Evolutionary conservation across 2,888 invertebrate species (phyloP).

Genomic region (Orthosia incerta): DNA sequence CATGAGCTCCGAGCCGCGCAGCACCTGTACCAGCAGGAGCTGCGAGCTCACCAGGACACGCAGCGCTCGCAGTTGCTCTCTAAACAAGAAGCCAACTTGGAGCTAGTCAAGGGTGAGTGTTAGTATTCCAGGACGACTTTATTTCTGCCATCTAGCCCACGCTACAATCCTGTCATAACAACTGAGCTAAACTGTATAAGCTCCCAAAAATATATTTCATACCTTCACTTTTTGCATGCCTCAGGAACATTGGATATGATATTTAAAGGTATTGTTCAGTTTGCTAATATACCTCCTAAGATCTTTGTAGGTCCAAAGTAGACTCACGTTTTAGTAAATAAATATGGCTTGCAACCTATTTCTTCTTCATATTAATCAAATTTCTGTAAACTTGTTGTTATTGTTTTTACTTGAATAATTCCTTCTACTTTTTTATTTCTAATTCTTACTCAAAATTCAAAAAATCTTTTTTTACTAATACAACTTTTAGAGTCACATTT

Average conservation of each 20-base stretch:
- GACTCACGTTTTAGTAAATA: slow-evolving; percentile 49
- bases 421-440: not conserved
- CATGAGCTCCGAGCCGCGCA: slow-evolving; percentile 96
- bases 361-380: slow-evolving; percentile 16
- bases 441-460: slow-evolving; percentile 3
- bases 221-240: slow-evolving; percentile 90
- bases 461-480: not conserved
- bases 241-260: slow-evolving; percentile 93
- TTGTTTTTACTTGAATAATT: slow-evolving; percentile 13
- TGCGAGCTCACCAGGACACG: slow-evolving; percentile 96
- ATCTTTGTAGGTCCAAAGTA: slow-evolving; percentile 58
- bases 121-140: slow-evolving; percentile 50
- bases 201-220: slow-evolving; percentile 78
- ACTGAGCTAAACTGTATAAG: slow-evolving; percentile 76
- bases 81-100: slow-evolving; percentile 98
- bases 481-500: slow-evolving; percentile 20
- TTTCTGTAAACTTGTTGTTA: slow-evolving; percentile 7
- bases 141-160: slow-evolving; percentile 63
- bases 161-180: slow-evolving; percentile 77
- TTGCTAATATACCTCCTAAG: slow-evolving; percentile 79
- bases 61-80: slow-evolving; percentile 95
- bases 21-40: slow-evolving; percentile 96
- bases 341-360: slow-evolving; percentile 42
- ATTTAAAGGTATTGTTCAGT: slow-evolving; percentile 92
- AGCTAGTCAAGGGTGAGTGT: slow-evolving; percentile 96